phyloP scores from a whole-genome alignment of 2,113 vertebrate species.

The Nansenia antarctica region DNA sequence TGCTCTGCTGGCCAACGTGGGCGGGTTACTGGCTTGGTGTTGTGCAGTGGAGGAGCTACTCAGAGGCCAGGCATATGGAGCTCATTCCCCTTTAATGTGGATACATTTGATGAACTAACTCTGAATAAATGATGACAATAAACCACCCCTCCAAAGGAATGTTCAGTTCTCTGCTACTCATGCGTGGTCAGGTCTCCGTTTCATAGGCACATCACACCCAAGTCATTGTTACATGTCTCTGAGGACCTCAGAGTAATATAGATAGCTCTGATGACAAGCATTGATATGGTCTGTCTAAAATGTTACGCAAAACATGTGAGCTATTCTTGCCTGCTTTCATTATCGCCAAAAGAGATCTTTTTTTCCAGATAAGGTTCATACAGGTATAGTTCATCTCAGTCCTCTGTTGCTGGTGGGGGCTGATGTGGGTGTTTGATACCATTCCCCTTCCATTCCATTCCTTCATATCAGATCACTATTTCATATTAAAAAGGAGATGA shows the following conservation, averaged over 20 bases:
- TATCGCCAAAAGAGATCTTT: too few species aligned
- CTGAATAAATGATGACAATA: conserved; percentile 2
- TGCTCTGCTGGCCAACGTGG: conserved; percentile 30
- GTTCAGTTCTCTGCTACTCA: background rate
- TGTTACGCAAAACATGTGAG: too few species aligned
- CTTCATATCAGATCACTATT: too few species aligned
- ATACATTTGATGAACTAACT: background rate
- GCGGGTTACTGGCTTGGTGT: conserved; percentile 4
- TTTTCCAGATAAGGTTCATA: too few species aligned
- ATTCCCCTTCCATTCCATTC: too few species aligned
- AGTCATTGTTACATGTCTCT: background rate
- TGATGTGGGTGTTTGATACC: too few species aligned
- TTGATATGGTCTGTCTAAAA: background rate
- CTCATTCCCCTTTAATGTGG: conserved; percentile 10
- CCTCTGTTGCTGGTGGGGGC: too few species aligned
- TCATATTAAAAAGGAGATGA: too few species aligned
- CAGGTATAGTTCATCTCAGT: too few species aligned
- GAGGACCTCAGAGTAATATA: background rate
- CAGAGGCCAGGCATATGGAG: conserved; percentile 15
- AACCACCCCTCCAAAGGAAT: background rate
- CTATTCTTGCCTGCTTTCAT: too few species aligned
- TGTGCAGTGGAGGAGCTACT: background rate
- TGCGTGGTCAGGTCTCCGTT: background rate
- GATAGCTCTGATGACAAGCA: background rate
- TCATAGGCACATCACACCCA: too few species aligned